These are phyloP conservation scores for Okamejei kenojei DNA, from an alignment of 2,797 vertebrate genomes.

Conservation along the genomic window DNA sequence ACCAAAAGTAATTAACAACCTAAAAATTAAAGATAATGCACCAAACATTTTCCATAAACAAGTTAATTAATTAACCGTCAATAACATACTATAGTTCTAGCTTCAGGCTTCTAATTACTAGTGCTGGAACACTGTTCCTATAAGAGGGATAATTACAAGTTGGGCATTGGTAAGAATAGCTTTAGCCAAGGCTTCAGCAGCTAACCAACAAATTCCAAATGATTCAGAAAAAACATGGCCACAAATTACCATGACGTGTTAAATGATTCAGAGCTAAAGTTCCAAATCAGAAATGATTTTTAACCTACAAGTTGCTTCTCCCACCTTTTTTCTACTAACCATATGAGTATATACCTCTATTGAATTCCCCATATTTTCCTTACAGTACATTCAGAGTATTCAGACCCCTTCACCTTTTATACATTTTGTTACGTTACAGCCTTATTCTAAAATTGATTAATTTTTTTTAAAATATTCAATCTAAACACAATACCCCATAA, in stretches of 20 bases:
- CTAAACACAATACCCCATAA: too few relatives aligned
- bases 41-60: background rate
- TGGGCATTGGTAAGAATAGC: background rate
- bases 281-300: background rate
- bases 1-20: background rate
- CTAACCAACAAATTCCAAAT: background rate
- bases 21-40: background rate
- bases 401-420: too few relatives aligned
- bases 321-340: background rate
- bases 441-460: too few relatives aligned
- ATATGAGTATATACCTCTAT: background rate
- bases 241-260: background rate
- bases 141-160: background rate
- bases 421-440: too few relatives aligned
- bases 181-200: background rate
- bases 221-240: background rate
- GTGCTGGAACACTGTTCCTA: background rate
- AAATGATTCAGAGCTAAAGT: background rate
- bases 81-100: background rate
- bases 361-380: background rate
- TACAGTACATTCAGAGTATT: too few relatives aligned
- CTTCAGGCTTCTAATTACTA: background rate
- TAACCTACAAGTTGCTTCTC: background rate
- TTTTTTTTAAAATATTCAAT: too few relatives aligned
- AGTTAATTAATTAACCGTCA: background rate